Evolutionary conservation across 1,140 invertebrate species (phyloP).

Genomic region (Hyphantria cunea): DNA sequence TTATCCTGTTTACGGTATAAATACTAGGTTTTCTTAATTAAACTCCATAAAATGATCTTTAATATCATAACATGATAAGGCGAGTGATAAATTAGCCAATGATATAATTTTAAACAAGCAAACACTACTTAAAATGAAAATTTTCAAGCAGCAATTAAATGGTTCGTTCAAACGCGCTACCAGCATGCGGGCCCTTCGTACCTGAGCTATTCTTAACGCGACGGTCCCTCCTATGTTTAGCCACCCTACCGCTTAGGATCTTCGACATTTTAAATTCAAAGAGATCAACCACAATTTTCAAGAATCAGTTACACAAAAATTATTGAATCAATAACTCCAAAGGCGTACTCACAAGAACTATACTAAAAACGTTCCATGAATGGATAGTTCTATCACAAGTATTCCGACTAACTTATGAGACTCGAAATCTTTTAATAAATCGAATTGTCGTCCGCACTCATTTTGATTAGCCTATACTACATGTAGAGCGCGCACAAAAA

Average conservation of each 20-base stretch:
- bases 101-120: constrained; percentile 25
- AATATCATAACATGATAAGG: constrained; percentile 11
- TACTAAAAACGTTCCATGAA: constrained; percentile 40
- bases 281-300: constrained; percentile 33
- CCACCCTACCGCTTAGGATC: constrained; percentile 63
- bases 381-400: constrained; percentile 12
- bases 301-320: constrained; percentile 44
- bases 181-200: constrained; percentile 62
- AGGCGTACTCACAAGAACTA: constrained; percentile 61
- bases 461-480: constrained; percentile 26
- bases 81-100: constrained; percentile 40
- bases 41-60: constrained; percentile 22
- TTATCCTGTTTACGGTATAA: too few species aligned
- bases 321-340: constrained; percentile 48
- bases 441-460: constrained; percentile 18
- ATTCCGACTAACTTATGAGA: constrained; percentile 1
- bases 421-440: background rate
- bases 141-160: constrained; percentile 59
- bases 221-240: constrained; percentile 62
- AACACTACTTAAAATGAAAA: constrained; percentile 50
- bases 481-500: constrained; percentile 40
- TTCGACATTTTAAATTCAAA: constrained; percentile 59
- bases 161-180: constrained; percentile 54
- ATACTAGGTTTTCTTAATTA: background rate
- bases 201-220: constrained; percentile 67